Evolutionary conservation across 2,113 vertebrate species (phyloP).

Genomic region (Oncorhynchus gorbuscha): DNA sequence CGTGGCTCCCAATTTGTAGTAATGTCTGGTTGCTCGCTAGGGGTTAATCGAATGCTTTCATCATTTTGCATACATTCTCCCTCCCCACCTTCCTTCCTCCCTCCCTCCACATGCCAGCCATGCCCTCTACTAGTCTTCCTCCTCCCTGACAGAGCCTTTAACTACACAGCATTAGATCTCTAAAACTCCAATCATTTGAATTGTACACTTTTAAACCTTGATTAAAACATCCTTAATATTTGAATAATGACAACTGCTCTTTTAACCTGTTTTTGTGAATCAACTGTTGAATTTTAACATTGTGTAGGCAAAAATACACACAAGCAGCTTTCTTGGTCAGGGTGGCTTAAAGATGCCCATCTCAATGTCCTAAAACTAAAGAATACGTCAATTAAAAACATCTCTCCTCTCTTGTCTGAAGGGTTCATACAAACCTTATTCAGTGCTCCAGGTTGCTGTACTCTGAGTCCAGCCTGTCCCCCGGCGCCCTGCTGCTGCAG

Average conservation of each 20-base stretch:
- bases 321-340: too few species aligned
- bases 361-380: too few species aligned
- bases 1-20: background rate
- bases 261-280: too few species aligned
- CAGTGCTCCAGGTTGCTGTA: constrained; percentile 87
- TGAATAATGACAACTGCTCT: too few species aligned
- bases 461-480: constrained; percentile 83
- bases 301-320: too few species aligned
- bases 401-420: background rate
- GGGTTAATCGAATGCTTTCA: background rate
- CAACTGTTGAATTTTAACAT: too few species aligned
- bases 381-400: too few species aligned
- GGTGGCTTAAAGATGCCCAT: too few species aligned
- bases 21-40: background rate
- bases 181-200: too few species aligned
- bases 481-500: constrained; percentile 79
- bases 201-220: too few species aligned
- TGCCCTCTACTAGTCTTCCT: constrained; percentile 1
- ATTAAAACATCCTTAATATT: too few species aligned
- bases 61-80: background rate
- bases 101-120: background rate
- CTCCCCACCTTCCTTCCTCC: background rate
- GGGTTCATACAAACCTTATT: constrained; percentile 76
- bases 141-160: background rate
- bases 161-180: background rate